Percentiles rank a stretch among this genome's conserved stretches.
These are phyloP conservation scores for Coelinius sp. DNA, from an alignment of 2,888 invertebrate genomes.

Conservation along the genomic window DNA sequence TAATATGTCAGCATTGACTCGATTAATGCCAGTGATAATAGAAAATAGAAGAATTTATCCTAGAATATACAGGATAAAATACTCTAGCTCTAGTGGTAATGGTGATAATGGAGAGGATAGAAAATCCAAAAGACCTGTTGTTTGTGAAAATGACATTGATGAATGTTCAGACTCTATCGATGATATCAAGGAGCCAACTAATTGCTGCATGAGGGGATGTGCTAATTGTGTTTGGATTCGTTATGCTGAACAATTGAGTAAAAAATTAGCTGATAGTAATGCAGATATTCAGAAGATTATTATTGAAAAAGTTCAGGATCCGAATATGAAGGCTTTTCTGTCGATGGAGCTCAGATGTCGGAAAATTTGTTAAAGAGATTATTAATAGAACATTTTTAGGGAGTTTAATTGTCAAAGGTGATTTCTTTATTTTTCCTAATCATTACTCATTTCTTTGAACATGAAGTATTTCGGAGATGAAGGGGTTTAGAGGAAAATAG, in stretches of 20 bases:
- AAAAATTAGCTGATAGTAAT: constrained; percentile 78
- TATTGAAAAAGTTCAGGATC: constrained; percentile 83
- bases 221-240: constrained; percentile 93
- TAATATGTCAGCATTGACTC: constrained; percentile 41
- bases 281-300: constrained; percentile 80
- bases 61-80: constrained; percentile 8
- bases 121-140: constrained; percentile 37
- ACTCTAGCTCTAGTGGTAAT: constrained; percentile 8
- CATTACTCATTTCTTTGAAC: not conserved
- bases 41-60: constrained; percentile 19
- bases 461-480: too few relatives aligned
- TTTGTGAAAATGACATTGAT: constrained; percentile 38
- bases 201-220: constrained; percentile 94
- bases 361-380: constrained; percentile 47
- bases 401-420: not conserved
- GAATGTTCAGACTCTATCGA: constrained; percentile 55
- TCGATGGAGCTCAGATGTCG: constrained; percentile 79
- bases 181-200: constrained; percentile 81
- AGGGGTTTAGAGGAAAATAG: too few relatives aligned
- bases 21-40: constrained; percentile 35
- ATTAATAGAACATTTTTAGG: not conserved
- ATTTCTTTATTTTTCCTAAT: not conserved
- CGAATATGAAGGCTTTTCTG: constrained; percentile 86
- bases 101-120: constrained; percentile 19
- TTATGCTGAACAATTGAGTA: constrained; percentile 85